These are phyloP conservation scores for Trinorchestia longiramus DNA, from an alignment of 1,140 invertebrate species.

Conservation along the genomic window DNA sequence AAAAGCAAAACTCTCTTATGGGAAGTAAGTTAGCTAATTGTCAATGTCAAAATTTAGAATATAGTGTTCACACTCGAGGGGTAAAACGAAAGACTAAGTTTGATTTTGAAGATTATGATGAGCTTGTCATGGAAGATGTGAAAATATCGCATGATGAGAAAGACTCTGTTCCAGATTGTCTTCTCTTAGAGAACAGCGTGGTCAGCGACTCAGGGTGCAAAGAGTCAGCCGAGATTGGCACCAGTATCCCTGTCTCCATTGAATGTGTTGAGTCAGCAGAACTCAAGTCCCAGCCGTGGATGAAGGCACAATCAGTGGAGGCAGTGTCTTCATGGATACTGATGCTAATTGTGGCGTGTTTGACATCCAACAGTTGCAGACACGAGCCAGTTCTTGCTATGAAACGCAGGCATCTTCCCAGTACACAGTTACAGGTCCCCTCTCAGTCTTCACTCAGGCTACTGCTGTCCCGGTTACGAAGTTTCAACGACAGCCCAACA, in stretches of 20 bases:
- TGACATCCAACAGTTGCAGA: neutral
- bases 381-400: neutral
- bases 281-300: conserved; percentile 64
- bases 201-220: conserved; percentile 37
- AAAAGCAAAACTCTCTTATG: conserved; percentile 58
- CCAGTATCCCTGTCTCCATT: conserved; percentile 63
- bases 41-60: conserved; percentile 54
- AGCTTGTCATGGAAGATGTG: conserved; percentile 2
- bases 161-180: conserved; percentile 11
- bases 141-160: conserved; percentile 7
- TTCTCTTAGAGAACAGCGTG: neutral
- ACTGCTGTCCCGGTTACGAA: neutral
- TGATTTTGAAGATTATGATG: neutral
- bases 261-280: conserved; percentile 64
- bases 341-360: conserved; percentile 47
- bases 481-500: neutral
- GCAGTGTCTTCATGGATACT: conserved; percentile 34
- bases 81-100: neutral
- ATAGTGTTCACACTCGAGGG: neutral
- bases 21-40: conserved; percentile 53
- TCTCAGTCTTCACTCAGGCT: neutral
- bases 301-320: conserved; percentile 37
- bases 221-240: conserved; percentile 58
- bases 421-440: neutral
- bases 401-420: neutral